Percentiles rank a stretch among this genome's conserved stretches.
phyloP scores from a whole-genome alignment of 2,113 vertebrate genomes.

The Chunga burmeisteri region DNA sequence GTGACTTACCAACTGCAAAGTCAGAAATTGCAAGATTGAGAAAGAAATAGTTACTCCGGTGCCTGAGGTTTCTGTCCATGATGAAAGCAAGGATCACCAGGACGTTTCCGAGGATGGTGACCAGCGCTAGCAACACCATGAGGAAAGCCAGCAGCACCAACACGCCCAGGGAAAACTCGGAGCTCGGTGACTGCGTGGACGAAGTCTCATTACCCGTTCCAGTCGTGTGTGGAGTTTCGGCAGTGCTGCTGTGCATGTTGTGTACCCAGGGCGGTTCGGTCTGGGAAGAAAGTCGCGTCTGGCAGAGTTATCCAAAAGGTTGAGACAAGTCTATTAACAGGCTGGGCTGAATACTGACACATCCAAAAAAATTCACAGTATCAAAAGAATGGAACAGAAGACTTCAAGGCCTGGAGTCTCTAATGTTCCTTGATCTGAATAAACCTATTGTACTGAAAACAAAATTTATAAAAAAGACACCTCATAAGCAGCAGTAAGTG shows the following conservation, averaged over 20 bases:
- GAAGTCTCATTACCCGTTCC: neutral
- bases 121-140: constrained; percentile 80
- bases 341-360: neutral
- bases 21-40: constrained; percentile 90
- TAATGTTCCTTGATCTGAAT: neutral
- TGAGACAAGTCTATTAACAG: neutral
- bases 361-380: neutral
- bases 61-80: constrained; percentile 86
- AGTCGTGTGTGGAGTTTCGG: rapidly evolving
- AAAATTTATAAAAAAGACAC: neutral
- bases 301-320: neutral
- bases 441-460: neutral
- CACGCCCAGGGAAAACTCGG: constrained; percentile 42
- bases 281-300: neutral
- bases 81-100: constrained; percentile 87
- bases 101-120: constrained; percentile 84
- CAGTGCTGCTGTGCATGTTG: neutral
- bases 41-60: constrained; percentile 86
- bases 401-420: neutral
- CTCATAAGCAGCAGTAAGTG: neutral
- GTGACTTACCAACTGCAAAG: constrained; percentile 88
- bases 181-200: neutral
- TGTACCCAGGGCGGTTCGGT: neutral
- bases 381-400: neutral
- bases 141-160: constrained; percentile 74